These are phyloP conservation scores for Indicator indicator DNA, from an alignment of 2,113 vertebrate species.

Conservation along the genomic window DNA sequence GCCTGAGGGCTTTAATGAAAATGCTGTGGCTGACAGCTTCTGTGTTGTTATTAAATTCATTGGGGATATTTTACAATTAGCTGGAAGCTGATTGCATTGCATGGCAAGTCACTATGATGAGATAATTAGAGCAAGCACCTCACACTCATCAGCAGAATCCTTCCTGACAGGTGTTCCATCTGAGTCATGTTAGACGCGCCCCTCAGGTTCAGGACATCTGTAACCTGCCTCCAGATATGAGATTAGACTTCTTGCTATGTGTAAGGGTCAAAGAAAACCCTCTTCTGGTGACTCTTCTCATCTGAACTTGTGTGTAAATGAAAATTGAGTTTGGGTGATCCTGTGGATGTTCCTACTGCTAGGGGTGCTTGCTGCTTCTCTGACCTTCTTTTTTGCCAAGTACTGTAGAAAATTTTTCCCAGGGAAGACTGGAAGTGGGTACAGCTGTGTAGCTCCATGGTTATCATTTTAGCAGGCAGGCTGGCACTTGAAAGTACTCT, in stretches of 20 bases:
- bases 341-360: not conserved
- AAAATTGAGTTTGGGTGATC: not conserved
- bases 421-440: not conserved
- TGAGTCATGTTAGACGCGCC: accelerated
- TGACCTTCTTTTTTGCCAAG: not conserved
- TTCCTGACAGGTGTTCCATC: not conserved
- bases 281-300: not conserved
- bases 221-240: not conserved
- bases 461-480: not conserved
- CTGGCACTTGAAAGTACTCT: not conserved
- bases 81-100: not conserved
- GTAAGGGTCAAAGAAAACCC: not conserved
- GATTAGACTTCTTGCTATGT: not conserved
- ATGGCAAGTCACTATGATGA: not conserved
- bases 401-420: not conserved
- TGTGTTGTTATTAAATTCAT: not conserved
- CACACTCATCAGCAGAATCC: not conserved
- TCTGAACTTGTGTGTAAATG: no score
- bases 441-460: not conserved
- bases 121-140: not conserved
- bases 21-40: not conserved
- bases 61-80: not conserved
- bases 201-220: not conserved
- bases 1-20: not conserved
- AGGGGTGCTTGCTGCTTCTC: not conserved